Evolutionary conservation across 2,888 invertebrate species (phyloP), one percentile per base, ranked within the genome.

Genomic region (Biston stratarius): DNA sequence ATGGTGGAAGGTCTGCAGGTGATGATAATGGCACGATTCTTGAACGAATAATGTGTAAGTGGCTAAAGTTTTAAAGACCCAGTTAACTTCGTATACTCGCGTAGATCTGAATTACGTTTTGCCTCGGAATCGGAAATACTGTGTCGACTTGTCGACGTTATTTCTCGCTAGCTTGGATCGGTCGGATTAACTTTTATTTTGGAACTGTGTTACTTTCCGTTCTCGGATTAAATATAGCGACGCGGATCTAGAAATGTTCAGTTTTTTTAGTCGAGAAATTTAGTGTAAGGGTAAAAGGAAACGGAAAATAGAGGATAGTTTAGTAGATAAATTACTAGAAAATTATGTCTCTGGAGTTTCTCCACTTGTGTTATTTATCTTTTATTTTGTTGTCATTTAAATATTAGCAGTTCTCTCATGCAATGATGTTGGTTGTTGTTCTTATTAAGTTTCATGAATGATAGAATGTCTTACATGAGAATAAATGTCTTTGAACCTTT

Each of bases 101-200:
- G 33, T 12, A 45, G 5, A 11, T 53, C 33, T 53, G 45, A 45
- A 36, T 45, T 59, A 24, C 34, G 14, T 48, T 40, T 38, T 5
- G 12, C 38, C 14, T 24, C 7, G 48, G 14, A 59, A 1, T 38
- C 52, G 45, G 47, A 61, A 45, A 38, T 38, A 61, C 38, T 53
- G 45, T 44, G 38, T 61, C 48, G 44, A 53, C 45, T 53, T 40
- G 53, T 47, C 47, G 44, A 38, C 51, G 59, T 44, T 62, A 58
- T 62, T 61, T 44, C 57, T 33, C 53, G 58, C 47, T 48, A 33
- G 56, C 56, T 12, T 45, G 38, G 45, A 55, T 61, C 11, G 47
- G 8, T 48, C 52, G 38, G 45, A 57, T 52, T 61, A 45, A 58
- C 48, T 62, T 67, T 61, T 57, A 49, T 61, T 53, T 59, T 49